phyloP scores from a whole-genome alignment of 1,140 invertebrate species.

The Apis mellifera region Amel_HAv3.1 CM009932.2:9633001-9633500 shows the following conservation, averaged over 20 bases:
- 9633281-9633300: slow-evolving; percentile 84
- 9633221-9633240: slow-evolving; percentile 33
- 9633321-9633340: slow-evolving; percentile 85
- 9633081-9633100: background rate
- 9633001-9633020: slow-evolving; percentile 60
- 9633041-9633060: background rate
- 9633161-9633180: background rate
- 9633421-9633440: slow-evolving; percentile 43
- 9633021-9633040: slow-evolving; percentile 28
- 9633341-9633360: slow-evolving; percentile 84
- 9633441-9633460: slow-evolving; percentile 22
- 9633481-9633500: background rate
- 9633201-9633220: slow-evolving; percentile 72
- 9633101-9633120: background rate
- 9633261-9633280: slow-evolving; percentile 73
- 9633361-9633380: slow-evolving; percentile 82
- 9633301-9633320: slow-evolving; percentile 85
- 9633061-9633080: background rate
- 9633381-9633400: slow-evolving; percentile 84
- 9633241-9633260: slow-evolving; percentile 26
- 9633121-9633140: background rate
- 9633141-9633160: background rate
- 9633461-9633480: background rate
- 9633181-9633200: background rate
- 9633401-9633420: slow-evolving; percentile 33